phyloP scores from a whole-genome alignment of 2,113 vertebrate genomes.

The Zootoca vivipara region DNA sequence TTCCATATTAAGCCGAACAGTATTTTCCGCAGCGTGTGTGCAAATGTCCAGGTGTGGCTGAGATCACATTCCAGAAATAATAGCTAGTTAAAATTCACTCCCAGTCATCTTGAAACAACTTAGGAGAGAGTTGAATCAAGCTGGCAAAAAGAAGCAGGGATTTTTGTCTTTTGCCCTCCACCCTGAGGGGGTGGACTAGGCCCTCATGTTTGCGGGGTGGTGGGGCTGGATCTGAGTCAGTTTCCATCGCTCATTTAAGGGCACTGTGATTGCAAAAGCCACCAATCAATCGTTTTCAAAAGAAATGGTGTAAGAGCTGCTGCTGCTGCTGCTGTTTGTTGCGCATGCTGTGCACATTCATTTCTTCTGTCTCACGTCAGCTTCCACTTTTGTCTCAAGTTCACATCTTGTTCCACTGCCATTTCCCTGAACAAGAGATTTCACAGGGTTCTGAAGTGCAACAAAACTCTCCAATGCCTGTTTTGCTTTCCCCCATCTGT shows the following conservation, averaged over 20 bases:
- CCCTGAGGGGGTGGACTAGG: neutral
- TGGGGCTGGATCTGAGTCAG: neutral
- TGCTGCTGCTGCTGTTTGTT: neutral
- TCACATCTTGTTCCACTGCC: neutral
- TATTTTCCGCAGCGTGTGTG: neutral
- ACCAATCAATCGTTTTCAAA: neutral
- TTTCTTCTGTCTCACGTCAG: neutral
- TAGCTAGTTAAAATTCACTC: neutral
- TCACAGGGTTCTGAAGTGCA: neutral
- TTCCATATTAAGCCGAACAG: conserved; percentile 50
- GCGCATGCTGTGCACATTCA: neutral
- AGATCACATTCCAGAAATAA: neutral
- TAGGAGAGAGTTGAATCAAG: neutral
- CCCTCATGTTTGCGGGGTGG: no score
- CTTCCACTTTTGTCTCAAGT: neutral
- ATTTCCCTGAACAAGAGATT: neutral
- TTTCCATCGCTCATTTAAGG: neutral
- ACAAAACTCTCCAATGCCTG: neutral
- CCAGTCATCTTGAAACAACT: neutral
- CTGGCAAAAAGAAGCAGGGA: neutral
- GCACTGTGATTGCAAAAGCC: neutral
- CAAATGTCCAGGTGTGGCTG: conserved; percentile 5
- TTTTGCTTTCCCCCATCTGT: neutral
- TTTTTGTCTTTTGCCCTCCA: neutral
- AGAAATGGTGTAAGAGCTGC: neutral